Evolutionary conservation across 2,888 invertebrate genomes (phyloP).

Genomic region (Colletes collaris): DNA sequence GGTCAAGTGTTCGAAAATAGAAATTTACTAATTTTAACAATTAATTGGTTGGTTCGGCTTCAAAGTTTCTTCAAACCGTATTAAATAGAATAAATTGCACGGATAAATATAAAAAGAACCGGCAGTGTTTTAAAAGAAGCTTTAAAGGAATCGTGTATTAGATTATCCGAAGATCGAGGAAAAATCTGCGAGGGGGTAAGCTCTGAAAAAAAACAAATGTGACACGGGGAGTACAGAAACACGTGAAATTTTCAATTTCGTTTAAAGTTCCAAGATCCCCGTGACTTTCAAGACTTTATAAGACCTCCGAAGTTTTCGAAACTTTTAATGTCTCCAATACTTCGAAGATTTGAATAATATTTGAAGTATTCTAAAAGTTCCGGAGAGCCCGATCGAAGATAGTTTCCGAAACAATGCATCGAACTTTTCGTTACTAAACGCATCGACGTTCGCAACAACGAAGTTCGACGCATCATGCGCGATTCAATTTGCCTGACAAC

Average conservation of each 20-base stretch:
- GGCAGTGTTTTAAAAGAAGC: too few species aligned
- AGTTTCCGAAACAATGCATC: conserved; percentile 14
- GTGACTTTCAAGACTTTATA: conserved; percentile 40
- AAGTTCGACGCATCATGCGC: too few species aligned
- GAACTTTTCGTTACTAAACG: background rate
- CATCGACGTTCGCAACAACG: background rate
- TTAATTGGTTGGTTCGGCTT: too few species aligned
- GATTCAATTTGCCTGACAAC: too few species aligned
- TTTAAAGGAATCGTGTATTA: too few species aligned
- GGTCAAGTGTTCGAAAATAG: too few species aligned
- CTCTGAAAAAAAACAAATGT: conserved; percentile 24
- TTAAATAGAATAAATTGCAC: too few species aligned
- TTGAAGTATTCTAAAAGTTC: conserved; percentile 35
- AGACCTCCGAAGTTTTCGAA: conserved; percentile 39
- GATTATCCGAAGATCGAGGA: background rate
- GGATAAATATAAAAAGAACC: background rate
- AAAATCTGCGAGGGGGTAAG: background rate
- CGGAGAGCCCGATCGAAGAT: conserved; percentile 14
- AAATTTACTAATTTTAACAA: too few species aligned
- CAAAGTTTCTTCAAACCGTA: too few species aligned
- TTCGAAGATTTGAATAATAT: conserved; percentile 52
- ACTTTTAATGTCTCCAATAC: conserved; percentile 41
- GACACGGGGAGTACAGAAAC: background rate
- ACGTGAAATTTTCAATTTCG: conserved; percentile 42
- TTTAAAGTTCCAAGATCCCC: conserved; percentile 33